Conservation (phyloP, 2,888 invertebrate genomes). For the Idaea dimidiata region DNA sequence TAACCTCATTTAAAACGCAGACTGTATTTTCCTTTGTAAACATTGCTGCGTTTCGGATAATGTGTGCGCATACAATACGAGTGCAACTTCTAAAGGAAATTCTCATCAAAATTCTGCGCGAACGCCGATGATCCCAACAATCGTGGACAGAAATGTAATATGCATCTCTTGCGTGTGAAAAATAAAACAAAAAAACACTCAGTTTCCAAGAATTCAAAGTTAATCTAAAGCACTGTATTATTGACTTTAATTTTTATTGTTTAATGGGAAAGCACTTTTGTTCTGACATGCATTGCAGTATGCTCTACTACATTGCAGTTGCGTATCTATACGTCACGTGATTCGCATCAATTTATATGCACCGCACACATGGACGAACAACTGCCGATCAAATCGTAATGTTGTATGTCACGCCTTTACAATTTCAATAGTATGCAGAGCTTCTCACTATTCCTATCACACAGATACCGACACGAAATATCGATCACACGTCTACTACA, state of each 20-base stretch:
- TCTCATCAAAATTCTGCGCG: conserved; percentile 75
- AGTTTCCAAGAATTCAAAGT: conserved; percentile 6
- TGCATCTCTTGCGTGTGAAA: conserved; percentile 75
- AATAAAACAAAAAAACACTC: conserved; percentile 50
- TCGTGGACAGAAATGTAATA: conserved; percentile 68
- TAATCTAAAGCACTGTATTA: background rate
- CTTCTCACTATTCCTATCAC: conserved; percentile 45
- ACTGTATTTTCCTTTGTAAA: conserved; percentile 73
- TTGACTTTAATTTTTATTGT: background rate
- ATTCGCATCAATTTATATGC: conserved; percentile 55
- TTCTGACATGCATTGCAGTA: conserved; percentile 9
- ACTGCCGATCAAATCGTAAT: conserved; percentile 54
- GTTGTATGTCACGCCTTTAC: conserved; percentile 65
- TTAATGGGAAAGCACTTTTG: background rate
- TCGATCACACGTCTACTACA: conserved; percentile 53
- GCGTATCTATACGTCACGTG: conserved; percentile 64
- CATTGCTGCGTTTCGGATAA: conserved; percentile 66
- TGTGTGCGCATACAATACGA: conserved; percentile 51
- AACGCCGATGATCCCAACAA: conserved; percentile 68
- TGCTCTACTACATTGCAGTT: conserved; percentile 23
- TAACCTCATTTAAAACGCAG: conserved; percentile 59
- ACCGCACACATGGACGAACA: conserved; percentile 51
- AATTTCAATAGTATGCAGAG: conserved; percentile 40
- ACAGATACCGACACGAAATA: conserved; percentile 28
- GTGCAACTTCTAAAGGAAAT: conserved; percentile 68